Percentiles rank a stretch among this genome's conserved stretches.
Evolutionary conservation across 2,888 invertebrate genomes (phyloP).

Genomic region (Melanostoma mellinum): DNA sequence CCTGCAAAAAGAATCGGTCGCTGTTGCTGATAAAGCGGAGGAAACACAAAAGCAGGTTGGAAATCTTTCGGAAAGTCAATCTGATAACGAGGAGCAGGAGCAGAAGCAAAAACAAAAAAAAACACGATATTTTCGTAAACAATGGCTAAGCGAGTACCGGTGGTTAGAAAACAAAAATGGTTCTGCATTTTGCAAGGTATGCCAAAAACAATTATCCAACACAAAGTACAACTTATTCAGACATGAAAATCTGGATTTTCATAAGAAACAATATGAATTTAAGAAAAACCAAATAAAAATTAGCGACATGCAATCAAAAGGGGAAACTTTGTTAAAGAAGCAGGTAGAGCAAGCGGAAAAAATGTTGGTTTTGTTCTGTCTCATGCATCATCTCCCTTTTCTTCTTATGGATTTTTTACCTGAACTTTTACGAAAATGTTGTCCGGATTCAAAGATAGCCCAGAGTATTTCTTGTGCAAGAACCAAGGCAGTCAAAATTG

Average conservation of each 20-base stretch:
- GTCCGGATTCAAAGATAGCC: slow-evolving; percentile 57
- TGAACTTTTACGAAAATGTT: slow-evolving; percentile 42
- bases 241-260: neutral
- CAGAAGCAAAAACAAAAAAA: neutral
- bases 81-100: too few species aligned
- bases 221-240: too few species aligned
- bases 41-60: too few species aligned
- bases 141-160: neutral
- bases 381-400: slow-evolving; percentile 50
- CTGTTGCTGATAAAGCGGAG: too few species aligned
- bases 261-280: slow-evolving; percentile 1
- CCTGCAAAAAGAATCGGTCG: too few species aligned
- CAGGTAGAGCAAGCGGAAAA: slow-evolving; percentile 45
- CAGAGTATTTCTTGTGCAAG: slow-evolving; percentile 38
- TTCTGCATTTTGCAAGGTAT: too few species aligned
- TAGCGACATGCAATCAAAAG: neutral
- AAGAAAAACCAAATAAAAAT: neutral
- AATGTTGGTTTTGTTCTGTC: slow-evolving; percentile 56
- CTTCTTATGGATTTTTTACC: slow-evolving; percentile 50
- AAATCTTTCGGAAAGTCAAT: too few species aligned
- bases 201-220: too few species aligned
- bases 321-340: slow-evolving; percentile 2
- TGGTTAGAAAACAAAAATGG: too few species aligned
- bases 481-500: slow-evolving; percentile 26
- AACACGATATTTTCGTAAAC: neutral